Conservation (phyloP, 2,888 invertebrate species). For the Hydrotaea diabolus region DNA sequence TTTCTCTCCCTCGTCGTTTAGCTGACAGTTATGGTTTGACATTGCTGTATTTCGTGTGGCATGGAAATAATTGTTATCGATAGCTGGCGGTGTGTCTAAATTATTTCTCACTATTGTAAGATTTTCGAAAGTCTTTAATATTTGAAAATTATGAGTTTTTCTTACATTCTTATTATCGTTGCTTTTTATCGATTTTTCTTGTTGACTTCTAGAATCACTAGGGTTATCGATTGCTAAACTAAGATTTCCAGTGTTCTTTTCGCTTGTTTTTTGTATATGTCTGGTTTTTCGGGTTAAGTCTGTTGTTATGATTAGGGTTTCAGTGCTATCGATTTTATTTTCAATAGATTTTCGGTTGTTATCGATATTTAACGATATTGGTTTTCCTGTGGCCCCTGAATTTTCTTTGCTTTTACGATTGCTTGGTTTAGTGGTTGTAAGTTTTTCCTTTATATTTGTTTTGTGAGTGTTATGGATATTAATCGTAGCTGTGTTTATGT, state of each 20-base stretch:
- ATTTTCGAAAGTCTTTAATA: no score
- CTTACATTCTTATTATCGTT: neutral
- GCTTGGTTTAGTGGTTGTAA: neutral
- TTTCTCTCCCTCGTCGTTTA: neutral
- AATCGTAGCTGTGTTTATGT: neutral
- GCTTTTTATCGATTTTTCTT: neutral
- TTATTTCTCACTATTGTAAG: neutral
- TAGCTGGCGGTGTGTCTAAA: neutral
- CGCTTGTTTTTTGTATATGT: neutral
- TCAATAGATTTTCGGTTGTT: neutral
- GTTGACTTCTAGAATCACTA: neutral
- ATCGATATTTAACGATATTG: conserved; percentile 20
- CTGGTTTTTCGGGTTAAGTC: neutral
- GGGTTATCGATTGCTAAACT: neutral
- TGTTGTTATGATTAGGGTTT: neutral
- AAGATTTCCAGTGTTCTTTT: no score
- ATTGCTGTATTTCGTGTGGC: neutral
- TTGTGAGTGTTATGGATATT: neutral
- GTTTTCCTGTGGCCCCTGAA: neutral
- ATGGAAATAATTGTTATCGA: neutral
- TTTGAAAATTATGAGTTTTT: neutral
- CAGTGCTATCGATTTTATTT: neutral
- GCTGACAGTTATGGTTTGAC: neutral
- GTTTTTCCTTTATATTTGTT: neutral
- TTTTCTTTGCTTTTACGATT: neutral